Conservation (phyloP, 2,888 invertebrate genomes). For the Papilio elwesi region DNA sequence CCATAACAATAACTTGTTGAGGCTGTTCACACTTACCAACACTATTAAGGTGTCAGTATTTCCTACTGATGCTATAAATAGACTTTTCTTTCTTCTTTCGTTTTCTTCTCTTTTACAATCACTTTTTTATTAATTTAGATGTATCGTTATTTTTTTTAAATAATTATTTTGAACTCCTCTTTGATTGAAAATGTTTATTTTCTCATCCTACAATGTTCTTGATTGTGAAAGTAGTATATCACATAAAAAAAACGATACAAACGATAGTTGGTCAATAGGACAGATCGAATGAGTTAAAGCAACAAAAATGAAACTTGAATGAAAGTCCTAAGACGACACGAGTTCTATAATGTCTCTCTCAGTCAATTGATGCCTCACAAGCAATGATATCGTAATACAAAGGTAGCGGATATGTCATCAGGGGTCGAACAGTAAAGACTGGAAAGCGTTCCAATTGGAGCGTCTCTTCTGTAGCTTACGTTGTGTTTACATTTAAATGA, state of each 20-base stretch:
- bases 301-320: neutral
- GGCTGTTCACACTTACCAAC: slow-evolving; percentile 14
- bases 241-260: neutral
- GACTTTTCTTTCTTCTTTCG: neutral
- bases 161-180: too few species aligned
- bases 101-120: too few species aligned
- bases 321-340: neutral
- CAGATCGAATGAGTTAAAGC: slow-evolving; percentile 14
- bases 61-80: neutral
- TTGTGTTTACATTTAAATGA: too few species aligned
- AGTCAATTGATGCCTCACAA: too few species aligned
- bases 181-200: neutral
- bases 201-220: neutral
- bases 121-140: too few species aligned
- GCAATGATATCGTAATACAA: too few species aligned
- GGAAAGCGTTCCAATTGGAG: too few species aligned
- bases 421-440: too few species aligned
- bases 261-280: slow-evolving; percentile 11
- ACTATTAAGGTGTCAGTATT: slow-evolving; percentile 20
- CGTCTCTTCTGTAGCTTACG: too few species aligned
- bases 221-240: slow-evolving; percentile 10
- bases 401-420: too few species aligned
- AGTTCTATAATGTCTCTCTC: neutral
- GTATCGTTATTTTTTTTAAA: too few species aligned
- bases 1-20: slow-evolving; percentile 25